phyloP scores from a whole-genome alignment of 64 coral and sea anemone genomes.

The Catalaphyllia jardinei region DNA sequence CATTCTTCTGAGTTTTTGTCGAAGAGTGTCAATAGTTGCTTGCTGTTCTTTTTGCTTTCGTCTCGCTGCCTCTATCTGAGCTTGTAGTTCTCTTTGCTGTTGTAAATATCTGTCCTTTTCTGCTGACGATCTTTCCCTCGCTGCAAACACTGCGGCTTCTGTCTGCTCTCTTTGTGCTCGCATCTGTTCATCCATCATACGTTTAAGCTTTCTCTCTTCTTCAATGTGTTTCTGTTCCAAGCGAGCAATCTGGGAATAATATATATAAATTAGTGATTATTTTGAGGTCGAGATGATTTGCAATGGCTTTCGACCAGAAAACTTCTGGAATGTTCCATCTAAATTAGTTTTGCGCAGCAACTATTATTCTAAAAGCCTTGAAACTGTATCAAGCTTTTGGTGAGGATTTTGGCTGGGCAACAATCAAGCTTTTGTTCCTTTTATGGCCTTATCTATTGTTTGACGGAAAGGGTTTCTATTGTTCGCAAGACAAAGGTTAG shows the following conservation, averaged over 20 bases:
- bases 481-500: too few relatives aligned
- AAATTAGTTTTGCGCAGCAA: too few relatives aligned
- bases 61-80: not conserved
- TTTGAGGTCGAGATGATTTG: too few relatives aligned
- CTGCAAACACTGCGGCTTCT: not conserved
- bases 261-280: not conserved
- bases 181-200: not conserved
- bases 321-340: too few relatives aligned
- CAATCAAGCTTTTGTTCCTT: too few relatives aligned
- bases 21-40: not conserved
- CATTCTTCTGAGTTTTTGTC: constrained; percentile 5
- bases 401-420: too few relatives aligned
- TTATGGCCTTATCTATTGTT: too few relatives aligned
- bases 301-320: too few relatives aligned
- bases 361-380: too few relatives aligned
- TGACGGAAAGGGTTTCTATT: too few relatives aligned
- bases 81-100: constrained; percentile 18
- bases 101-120: not conserved
- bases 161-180: constrained; percentile 11
- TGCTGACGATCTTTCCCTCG: not conserved
- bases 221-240: not conserved
- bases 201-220: not conserved
- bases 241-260: not conserved
- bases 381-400: too few relatives aligned
- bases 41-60: not conserved